Evolutionary conservation across 2,888 invertebrate genomes (phyloP).

Genomic region (Sarcophaga rosellei): DNA sequence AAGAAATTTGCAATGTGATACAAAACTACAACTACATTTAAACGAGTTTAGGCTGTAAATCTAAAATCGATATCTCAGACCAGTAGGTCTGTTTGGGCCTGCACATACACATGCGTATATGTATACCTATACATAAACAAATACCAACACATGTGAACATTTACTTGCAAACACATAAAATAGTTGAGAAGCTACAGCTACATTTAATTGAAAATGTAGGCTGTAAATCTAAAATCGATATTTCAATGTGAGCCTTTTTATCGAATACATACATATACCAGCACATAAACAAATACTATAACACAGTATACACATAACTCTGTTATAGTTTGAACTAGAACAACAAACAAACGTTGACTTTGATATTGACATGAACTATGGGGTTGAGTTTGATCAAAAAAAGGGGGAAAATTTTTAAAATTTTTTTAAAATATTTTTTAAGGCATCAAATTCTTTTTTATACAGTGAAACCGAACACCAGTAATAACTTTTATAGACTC

Average conservation of each 20-base stretch:
- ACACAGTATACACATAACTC: too few species aligned
- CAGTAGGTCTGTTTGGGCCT: conserved; percentile 30
- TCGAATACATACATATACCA: background rate
- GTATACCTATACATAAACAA: background rate
- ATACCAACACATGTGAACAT: background rate
- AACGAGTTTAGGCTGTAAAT: conserved; percentile 36
- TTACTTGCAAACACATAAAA: background rate
- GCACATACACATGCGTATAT: background rate
- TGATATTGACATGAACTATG: too few species aligned
- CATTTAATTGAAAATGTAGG: conserved; percentile 51
- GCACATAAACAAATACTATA: background rate
- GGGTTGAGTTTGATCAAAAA: too few species aligned
- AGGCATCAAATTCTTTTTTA: too few species aligned
- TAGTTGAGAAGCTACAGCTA: conserved; percentile 11
- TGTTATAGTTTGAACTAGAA: too few species aligned
- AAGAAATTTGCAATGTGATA: background rate
- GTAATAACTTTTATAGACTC: too few species aligned
- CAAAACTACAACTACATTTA: background rate
- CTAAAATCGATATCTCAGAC: conserved; percentile 59
- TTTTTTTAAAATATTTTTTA: too few species aligned
- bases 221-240: conserved; percentile 64
- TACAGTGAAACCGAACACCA: too few species aligned
- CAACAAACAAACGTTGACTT: too few species aligned
- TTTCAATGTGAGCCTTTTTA: conserved; percentile 49
- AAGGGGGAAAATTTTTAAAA: too few species aligned